Conservation (phyloP, 1,140 invertebrate species). For the Drosophila subobscura region DNA sequence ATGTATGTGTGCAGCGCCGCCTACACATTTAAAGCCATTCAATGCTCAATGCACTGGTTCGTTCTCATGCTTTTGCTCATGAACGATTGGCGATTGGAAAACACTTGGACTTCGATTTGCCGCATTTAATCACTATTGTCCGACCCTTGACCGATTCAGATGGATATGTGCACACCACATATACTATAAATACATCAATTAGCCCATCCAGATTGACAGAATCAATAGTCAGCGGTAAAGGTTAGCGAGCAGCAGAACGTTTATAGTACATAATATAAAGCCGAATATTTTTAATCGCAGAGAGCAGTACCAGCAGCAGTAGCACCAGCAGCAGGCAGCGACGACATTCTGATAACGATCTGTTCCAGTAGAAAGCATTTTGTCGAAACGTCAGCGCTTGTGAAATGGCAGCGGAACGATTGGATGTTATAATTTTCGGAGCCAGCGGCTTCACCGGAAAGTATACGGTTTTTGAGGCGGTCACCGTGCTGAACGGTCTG, state of each 20-base stretch:
- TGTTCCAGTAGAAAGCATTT: neutral
- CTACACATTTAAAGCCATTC: too few species aligned
- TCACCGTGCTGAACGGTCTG: slow-evolving; percentile 84
- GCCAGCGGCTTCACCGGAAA: slow-evolving; percentile 94
- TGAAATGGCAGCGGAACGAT: slow-evolving; percentile 79
- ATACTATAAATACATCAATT: slow-evolving; percentile 5
- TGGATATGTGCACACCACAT: neutral
- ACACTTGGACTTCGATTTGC: too few species aligned
- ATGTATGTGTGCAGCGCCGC: too few species aligned
- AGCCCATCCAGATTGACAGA: neutral
- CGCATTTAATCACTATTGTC: too few species aligned
- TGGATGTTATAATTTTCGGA: slow-evolving; percentile 92
- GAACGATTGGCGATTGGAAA: too few species aligned
- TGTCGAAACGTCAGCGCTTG: slow-evolving; percentile 6
- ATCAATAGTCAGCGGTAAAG: neutral
- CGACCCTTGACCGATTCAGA: too few species aligned
- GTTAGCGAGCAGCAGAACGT: neutral
- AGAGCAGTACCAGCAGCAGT: neutral
- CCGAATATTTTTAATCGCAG: neutral
- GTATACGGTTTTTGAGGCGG: slow-evolving; percentile 88
- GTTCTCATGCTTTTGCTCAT: too few species aligned
- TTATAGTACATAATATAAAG: neutral
- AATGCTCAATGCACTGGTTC: too few species aligned
- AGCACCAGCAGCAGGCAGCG: neutral
- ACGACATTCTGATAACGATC: slow-evolving; percentile 23